phyloP scores from a whole-genome alignment of 1,140 invertebrate species.

The Sycobia sp. region DNA sequence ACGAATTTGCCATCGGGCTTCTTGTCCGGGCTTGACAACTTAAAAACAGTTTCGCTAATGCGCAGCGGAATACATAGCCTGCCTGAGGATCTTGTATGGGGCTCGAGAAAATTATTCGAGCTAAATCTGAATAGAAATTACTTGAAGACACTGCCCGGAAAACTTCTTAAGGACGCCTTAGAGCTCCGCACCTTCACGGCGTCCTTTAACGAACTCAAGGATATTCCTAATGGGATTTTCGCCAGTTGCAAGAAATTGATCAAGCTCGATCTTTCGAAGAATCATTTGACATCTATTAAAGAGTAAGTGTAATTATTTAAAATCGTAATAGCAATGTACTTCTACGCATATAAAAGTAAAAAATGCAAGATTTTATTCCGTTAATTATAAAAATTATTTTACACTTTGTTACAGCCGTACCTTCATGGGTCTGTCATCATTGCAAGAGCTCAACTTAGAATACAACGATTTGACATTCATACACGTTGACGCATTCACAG shows the following conservation, averaged over 20 bases:
- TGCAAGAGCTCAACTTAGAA: constrained; percentile 18
- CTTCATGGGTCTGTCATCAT: constrained; percentile 7
- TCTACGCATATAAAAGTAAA: background rate
- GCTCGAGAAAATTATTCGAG: background rate
- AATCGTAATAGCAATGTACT: too few relatives aligned
- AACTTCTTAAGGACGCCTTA: background rate
- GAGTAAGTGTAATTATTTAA: constrained; percentile 16
- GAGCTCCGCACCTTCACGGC: background rate
- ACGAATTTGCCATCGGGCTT: background rate
- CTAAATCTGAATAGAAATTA: constrained; percentile 16
- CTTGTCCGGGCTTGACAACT: background rate
- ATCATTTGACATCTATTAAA: constrained; percentile 6
- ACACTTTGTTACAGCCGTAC: background rate
- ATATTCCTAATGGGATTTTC: constrained; percentile 4
- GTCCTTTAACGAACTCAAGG: constrained; percentile 10
- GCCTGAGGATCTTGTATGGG: constrained; percentile 12
- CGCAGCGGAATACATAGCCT: background rate
- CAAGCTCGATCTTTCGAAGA: constrained; percentile 19
- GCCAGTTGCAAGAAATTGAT: background rate
- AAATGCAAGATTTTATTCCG: background rate
- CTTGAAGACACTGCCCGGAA: background rate
- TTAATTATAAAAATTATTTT: background rate
- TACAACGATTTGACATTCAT: constrained; percentile 14
- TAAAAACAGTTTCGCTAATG: background rate
- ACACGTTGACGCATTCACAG: constrained; percentile 1